Base-by-base conservation (phyloP, 2,113 vertebrate genomes). In the Tursiops truncatus region DNA sequence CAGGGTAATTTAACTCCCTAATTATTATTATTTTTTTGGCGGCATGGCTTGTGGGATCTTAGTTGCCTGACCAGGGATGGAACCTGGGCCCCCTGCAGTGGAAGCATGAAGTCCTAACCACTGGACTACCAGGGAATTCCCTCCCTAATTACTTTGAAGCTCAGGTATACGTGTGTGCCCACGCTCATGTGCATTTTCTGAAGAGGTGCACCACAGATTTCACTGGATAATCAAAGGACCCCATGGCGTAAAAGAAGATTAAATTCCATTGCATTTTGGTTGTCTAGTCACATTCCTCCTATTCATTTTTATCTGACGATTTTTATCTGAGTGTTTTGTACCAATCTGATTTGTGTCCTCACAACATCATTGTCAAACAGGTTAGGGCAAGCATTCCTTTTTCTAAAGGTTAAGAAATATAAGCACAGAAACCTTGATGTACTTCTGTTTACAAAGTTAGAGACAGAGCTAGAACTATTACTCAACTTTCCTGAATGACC, bases 291-390 rank as follows among this genome's bases (percentile, higher is more conserved):
- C 86, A 93, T 93, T 80, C 84, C 82, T 97, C 36, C 58, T 71
- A 36, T 53, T n/a, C 15, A 33, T 58, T 95, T 92, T 97, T 91
- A 97, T 92, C 38, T 89, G 81, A 93, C 20, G 60, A 53, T 83
- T 83, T 83, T 95, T 94, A 92, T 94, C 81, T 53, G 31, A 89
- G n/a, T 89, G 47, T 88, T 97, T 81, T 89, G 50, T 56, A 85
- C 80, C 56, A 90, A 60, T 93, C 76, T 89, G 93, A 91, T 97
- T 82, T 82, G 84, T 91, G 21, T 91, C 62, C 71, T 95, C 50
- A 80, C 13, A 93, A 41, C 38, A 67, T 53, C 33, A 80, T n/a
- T 85, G 62, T 82, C 88, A 85, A 97, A 89, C 87, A 89, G 63
- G 88, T 91, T 93, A 93, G 71, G 31, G n/a, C 25, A 83, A 77